Conservation (phyloP, 2,888 invertebrate genomes). For the Campoletis raptor region DNA sequence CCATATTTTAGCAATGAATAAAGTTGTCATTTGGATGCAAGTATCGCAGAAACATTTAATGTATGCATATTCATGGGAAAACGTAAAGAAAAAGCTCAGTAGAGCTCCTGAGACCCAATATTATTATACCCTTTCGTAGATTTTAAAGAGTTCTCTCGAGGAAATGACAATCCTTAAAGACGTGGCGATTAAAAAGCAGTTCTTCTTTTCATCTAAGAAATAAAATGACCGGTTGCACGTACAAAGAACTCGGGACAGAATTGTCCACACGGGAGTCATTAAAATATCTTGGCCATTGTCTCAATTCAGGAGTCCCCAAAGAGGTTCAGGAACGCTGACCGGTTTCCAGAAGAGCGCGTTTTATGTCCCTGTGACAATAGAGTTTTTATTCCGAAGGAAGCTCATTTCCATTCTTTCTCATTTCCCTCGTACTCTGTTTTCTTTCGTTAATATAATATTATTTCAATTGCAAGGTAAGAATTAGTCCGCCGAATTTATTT, state of each 20-base stretch:
- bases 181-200: slow-evolving; percentile 53
- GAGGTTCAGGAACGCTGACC: slow-evolving; percentile 44
- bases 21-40: slow-evolving; percentile 36
- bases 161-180: slow-evolving; percentile 6
- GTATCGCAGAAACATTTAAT: background rate
- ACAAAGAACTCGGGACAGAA: slow-evolving; percentile 54
- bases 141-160: slow-evolving; percentile 34
- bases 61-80: slow-evolving; percentile 23
- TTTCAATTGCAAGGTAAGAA: slow-evolving; percentile 12
- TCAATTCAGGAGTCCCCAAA: slow-evolving; percentile 45
- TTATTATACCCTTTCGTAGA: slow-evolving; percentile 40
- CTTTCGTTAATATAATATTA: slow-evolving; percentile 21
- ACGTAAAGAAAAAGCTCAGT: background rate
- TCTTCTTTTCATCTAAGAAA: slow-evolving; percentile 52
- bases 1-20: slow-evolving; percentile 28
- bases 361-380: slow-evolving; percentile 59
- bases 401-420: slow-evolving; percentile 44
- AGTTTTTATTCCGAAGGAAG: slow-evolving; percentile 46
- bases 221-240: slow-evolving; percentile 54
- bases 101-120: slow-evolving; percentile 30
- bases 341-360: slow-evolving; percentile 57
- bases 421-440: background rate
- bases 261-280: slow-evolving; percentile 59
- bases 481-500: slow-evolving; percentile 37
- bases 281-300: slow-evolving; percentile 64